Evolutionary conservation across 2,888 invertebrate genomes (phyloP), one percentile per base, ranked within the genome.

Genomic region (Zaprionus bogoriensis): DNA sequence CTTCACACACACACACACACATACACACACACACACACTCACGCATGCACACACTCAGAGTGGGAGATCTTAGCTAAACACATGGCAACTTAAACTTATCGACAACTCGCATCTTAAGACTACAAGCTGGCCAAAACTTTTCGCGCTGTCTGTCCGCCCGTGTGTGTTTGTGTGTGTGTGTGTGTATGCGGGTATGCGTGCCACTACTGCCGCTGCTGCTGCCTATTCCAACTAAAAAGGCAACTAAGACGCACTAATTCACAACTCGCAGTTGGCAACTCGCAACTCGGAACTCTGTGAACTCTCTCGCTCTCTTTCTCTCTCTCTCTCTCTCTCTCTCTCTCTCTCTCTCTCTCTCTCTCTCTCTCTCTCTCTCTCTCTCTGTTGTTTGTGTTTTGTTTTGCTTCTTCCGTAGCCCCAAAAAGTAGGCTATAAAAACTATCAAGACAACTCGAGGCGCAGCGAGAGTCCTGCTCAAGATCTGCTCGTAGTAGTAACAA

Each of bases 371-470:
- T 25, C 25, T 25, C 7, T 25, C 7, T 25, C 9, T 5, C 30
- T 30, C 9, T 53, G 14, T 14, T 70, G 57, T 57, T 65, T 47
- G 45, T 50, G 30, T 47, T 41, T 47, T 52, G 47, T 52, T 63
- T 45, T 14, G 42, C 25, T 23, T 14, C 38, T n/a, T n/a, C n/a
- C n/a, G n/a, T n/a, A n/a, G n/a, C 60, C 63, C 57, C 32, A 59
- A 74, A 75, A 79, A 79, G 75, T 79, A 77, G 82, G 80, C 80
- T 80, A 80, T 80, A 80, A 80, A 80, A 80, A 82, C 82, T 80
- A 80, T 80, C 80, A 80, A 74, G 79, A 76, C 53, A 75, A 77
- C 73, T 78, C 59, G 67, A 64, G 77, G 64, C 32, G 17, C 14
- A 7, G 32, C 9, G 32, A 12, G 12, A 30, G 30, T 62, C 60